Base-by-base conservation (phyloP, 2,113 vertebrate genomes). In the Tympanuchus pallidicinctus region DNA sequence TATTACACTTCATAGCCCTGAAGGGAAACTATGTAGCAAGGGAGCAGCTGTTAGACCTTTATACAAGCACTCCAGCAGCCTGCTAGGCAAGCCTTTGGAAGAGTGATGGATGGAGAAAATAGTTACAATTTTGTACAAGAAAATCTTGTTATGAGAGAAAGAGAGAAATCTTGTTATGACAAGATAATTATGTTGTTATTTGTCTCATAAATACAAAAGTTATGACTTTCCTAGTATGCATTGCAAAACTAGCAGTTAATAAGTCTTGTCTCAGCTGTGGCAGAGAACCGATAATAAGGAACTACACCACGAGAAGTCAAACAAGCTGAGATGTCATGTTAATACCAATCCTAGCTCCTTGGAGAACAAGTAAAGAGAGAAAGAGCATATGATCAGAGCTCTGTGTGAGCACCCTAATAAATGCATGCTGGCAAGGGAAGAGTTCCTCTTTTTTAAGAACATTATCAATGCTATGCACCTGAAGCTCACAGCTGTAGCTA, bases 91-190 rank as follows among this genome's bases (percentile, higher is more conserved):
- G 8, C 8, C 48, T 91, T 76, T 75, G 36, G 28, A 90, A 89
- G 52, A 92, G 52, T 50, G 72, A 91, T 56, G 11, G 76, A 75
- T 24, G 25, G 15, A 82, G 24, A 28, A 96, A 94, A 34, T 71
- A 34, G 21, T 69, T 67, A 42, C 14, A 57, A 60, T 71, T 86
- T 88, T 78, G 59, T 84, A 59, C 13, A 59, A 61, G 32, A 91
- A 86, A 92, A 88, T 78, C 85, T 72, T 81, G 17, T 81, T 89
- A 86, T n/a, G 38, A 88, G 60, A 88, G 71, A 91, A 43, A 34
- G 38, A 88, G 60, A 88, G 71, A 91, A 43, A 34, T 81, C 47
- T 38, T 38, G 38, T 38, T 40, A 81, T 38, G 52, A 89, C 43
- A 69, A 74, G 73, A n/a, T 75, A 85, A 92, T 74, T 20, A 63